Percentiles rank a stretch among this genome's conserved stretches.
These are phyloP conservation scores for Athetis lepigone DNA, from an alignment of 2,888 invertebrate species.

Conservation along the genomic window DNA sequence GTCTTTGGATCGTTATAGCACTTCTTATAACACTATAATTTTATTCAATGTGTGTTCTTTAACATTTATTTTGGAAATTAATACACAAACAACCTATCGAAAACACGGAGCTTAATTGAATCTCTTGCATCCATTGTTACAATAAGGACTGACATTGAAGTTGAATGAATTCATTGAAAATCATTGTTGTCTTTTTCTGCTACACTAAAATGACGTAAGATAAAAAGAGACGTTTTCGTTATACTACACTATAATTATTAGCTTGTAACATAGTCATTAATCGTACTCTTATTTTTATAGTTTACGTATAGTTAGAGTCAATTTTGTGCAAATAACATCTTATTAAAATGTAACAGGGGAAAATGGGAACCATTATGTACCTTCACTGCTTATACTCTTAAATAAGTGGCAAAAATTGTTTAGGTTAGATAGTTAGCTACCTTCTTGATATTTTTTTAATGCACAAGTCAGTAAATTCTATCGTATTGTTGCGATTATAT, in stretches of 20 bases:
- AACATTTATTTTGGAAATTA: constrained; percentile 1
- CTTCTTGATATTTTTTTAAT: no score
- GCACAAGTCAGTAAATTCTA: not conserved
- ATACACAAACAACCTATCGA: constrained; percentile 23
- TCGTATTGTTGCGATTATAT: no score
- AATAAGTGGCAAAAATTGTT: no score
- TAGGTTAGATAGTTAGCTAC: no score
- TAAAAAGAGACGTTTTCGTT: constrained; percentile 67
- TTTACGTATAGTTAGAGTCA: constrained; percentile 11
- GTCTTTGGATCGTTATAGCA: not conserved
- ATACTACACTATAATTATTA: constrained; percentile 1
- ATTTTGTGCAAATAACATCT: no score
- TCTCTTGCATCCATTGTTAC: constrained; percentile 73
- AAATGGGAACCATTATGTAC: no score
- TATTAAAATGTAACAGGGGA: no score
- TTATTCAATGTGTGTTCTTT: not conserved
- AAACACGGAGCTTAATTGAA: constrained; percentile 61
- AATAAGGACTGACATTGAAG: constrained; percentile 71
- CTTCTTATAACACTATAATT: no score
- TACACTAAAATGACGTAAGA: constrained; percentile 61
- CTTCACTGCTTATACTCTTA: no score
- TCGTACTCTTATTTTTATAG: not conserved
- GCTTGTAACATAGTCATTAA: constrained; percentile 4
- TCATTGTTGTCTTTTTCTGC: constrained; percentile 67
- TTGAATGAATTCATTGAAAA: constrained; percentile 77